Percentiles rank a stretch among this genome's conserved stretches.
Conservation (phyloP, 2,888 invertebrate species). For the Nysson spinosus region DNA sequence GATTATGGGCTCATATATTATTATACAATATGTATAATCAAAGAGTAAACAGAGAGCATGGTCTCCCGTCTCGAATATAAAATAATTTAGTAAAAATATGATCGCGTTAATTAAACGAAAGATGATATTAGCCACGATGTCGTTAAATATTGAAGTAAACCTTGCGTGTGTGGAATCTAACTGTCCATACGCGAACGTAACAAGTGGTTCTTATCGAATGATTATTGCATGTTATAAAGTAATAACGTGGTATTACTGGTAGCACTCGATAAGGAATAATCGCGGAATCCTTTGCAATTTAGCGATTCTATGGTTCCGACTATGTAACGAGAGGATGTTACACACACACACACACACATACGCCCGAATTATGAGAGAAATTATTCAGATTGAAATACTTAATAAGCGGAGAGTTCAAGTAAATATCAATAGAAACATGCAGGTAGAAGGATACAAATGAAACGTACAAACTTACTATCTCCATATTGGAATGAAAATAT, state of each 20-base stretch:
- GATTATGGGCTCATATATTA: no score
- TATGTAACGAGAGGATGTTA: background rate
- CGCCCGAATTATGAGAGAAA: background rate
- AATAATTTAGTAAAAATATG: no score
- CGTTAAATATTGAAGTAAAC: no score
- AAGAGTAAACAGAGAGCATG: background rate
- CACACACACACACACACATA: background rate
- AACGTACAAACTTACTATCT: background rate
- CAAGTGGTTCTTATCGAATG: constrained; percentile 41
- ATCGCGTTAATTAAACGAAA: no score
- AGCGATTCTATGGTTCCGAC: background rate
- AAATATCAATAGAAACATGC: background rate
- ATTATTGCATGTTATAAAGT: constrained; percentile 28
- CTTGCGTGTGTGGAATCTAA: no score
- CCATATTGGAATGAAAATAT: no score
- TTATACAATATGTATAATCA: no score
- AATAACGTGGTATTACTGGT: constrained; percentile 33
- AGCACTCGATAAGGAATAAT: constrained; percentile 7
- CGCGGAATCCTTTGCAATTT: background rate
- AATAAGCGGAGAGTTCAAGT: no score
- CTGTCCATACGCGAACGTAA: no score
- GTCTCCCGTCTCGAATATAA: no score
- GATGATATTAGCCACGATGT: background rate
- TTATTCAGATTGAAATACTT: no score
- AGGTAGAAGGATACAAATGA: background rate